Conservation (phyloP, 2,113 vertebrate species). For the Gymnarchus niloticus region DNA sequence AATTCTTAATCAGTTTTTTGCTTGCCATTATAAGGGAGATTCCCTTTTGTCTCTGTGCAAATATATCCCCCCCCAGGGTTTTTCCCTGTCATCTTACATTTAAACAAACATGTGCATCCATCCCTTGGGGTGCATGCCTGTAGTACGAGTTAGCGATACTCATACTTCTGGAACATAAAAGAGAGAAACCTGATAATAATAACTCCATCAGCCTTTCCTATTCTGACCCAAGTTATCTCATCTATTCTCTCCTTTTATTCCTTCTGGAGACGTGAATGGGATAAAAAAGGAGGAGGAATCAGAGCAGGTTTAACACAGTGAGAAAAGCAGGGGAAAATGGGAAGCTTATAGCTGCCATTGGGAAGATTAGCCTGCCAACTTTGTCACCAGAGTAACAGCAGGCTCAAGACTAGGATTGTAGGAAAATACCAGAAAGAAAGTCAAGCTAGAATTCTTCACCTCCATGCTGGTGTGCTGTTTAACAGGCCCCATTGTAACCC, state of each 20-base stretch:
- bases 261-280: not conserved
- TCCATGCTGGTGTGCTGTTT: not conserved
- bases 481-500: not conserved
- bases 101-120: constrained; percentile 25
- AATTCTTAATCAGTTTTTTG: not conserved
- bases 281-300: not conserved
- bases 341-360: not conserved
- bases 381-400: constrained; percentile 10
- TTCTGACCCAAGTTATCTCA: not conserved
- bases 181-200: not conserved
- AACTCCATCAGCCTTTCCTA: not conserved
- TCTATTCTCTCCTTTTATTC: not conserved
- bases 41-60: not conserved
- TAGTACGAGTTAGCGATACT: not conserved
- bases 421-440: not conserved
- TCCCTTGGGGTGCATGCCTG: not conserved
- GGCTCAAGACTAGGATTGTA: not conserved
- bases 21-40: not conserved
- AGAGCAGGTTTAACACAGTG: not conserved
- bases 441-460: not conserved
- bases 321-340: not conserved
- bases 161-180: not conserved
- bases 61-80: not conserved
- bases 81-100: constrained; percentile 15
- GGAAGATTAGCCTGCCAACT: constrained; percentile 16